Evolutionary conservation across 2,888 invertebrate species (phyloP), one percentile per base, ranked within the genome.

Genomic region (Drosophila quasianomalipes): DNA sequence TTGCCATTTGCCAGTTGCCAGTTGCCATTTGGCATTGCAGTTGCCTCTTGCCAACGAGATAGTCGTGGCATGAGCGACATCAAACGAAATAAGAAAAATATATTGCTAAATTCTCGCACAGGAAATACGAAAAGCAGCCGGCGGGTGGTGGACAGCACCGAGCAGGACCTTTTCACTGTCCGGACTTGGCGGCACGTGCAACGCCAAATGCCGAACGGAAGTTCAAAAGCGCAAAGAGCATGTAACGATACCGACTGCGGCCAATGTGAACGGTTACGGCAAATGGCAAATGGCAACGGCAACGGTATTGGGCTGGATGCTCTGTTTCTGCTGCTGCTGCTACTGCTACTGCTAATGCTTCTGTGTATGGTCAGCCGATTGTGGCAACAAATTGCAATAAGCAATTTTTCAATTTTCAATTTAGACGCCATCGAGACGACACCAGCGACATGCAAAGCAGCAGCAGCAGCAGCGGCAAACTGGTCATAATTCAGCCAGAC

Each of bases 351-450:
- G 16, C 19, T 51, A n/a, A n/a, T 31, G 33, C 28, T 49, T 19
- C 58, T 68, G 70, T 72, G 57, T 65, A 74, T 83, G 83, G 86
- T 79, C 85, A 80, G 66, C 77, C 86, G 86, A 86, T 86, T 86
- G 86, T 86, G 86, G 86, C 80, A 82, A 86, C 89, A 86, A 87
- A 89, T 89, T 89, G 86, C 89, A 87, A 87, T 87, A 87, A 87
- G 86, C 86, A 89, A 87, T 87, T 89, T 87, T 86, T 87, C 86
- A 87, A 87, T 86, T 87, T 87, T 88, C 86, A 89, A 87, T 87
- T 87, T 89, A 84, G 89, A 84, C 88, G 65, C 69, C 81, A 76
- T 72, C 74, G 82, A 78, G 79, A 75, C 77, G 66, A 69, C 67
- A 69, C 60, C 62, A 57, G 37, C 59, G 71, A 80, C 70, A 88